phyloP scores from a whole-genome alignment of 2,888 invertebrate genomes.

The Drosophila meridionalis region DNA sequence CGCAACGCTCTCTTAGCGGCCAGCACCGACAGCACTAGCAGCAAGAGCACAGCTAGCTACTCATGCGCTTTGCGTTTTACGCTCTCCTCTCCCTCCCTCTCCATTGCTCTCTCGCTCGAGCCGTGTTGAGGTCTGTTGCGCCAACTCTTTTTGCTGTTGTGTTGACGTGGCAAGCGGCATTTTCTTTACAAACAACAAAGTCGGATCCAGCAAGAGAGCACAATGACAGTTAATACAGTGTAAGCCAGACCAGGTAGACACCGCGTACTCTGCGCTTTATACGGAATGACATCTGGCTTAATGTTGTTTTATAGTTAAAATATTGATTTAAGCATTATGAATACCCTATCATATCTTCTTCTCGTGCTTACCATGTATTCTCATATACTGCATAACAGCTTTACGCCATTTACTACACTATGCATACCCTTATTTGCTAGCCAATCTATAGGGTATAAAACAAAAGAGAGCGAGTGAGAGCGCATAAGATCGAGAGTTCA shows the following conservation, averaged over 20 bases:
- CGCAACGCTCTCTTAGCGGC: slow-evolving; percentile 37
- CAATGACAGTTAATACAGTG: background rate
- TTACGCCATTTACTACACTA: too few species aligned
- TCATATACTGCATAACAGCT: too few species aligned
- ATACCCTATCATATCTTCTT: background rate
- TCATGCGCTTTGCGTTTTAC: slow-evolving; percentile 1
- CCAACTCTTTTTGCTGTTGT: slow-evolving; percentile 5
- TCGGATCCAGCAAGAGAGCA: slow-evolving; percentile 2
- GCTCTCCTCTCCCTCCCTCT: background rate
- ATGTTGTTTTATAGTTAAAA: background rate
- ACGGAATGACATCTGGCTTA: background rate
- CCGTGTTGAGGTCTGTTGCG: slow-evolving; percentile 14
- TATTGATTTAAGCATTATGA: too few species aligned
- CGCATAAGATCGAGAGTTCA: background rate
- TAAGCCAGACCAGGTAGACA: background rate
- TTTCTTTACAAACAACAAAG: slow-evolving; percentile 14
- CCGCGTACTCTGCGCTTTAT: background rate
- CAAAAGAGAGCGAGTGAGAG: background rate
- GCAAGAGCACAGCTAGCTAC: slow-evolving; percentile 9
- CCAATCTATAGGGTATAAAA: background rate
- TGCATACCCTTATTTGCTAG: background rate
- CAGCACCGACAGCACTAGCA: slow-evolving; percentile 1
- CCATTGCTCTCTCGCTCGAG: slow-evolving; percentile 1
- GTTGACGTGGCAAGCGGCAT: slow-evolving; percentile 22
- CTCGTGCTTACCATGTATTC: background rate